Percentiles rank a stretch among this genome's conserved stretches.
Evolutionary conservation across 1,140 invertebrate species (phyloP).

Genomic region (Monochamus saltuarius): DNA sequence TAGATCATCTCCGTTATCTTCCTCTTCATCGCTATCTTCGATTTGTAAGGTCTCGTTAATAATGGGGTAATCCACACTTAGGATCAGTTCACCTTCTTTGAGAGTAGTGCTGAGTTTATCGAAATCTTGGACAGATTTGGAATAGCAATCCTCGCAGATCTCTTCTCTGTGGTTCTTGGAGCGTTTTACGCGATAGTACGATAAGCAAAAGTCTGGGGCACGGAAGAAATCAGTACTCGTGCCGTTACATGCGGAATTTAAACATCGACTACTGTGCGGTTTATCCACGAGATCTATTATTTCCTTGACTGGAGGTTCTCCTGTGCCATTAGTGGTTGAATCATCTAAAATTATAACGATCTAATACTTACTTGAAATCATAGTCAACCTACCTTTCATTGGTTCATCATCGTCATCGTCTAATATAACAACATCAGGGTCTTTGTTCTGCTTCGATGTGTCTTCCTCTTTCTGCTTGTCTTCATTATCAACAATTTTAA

Average conservation of each 20-base stretch:
- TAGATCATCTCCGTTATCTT: conserved; percentile 45
- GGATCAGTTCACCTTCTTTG: conserved; percentile 49
- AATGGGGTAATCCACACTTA: conserved; percentile 54
- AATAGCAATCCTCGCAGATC: conserved; percentile 56
- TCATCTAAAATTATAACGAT: too few relatives aligned
- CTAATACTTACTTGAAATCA: not conserved
- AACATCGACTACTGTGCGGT: conserved; percentile 52
- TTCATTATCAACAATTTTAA: not conserved
- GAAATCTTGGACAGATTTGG: conserved; percentile 45
- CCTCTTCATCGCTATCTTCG: conserved; percentile 58
- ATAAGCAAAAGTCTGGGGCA: conserved; percentile 56
- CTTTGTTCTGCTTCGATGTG: not conserved
- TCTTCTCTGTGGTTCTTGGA: conserved; percentile 53
- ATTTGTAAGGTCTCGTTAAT: conserved; percentile 58
- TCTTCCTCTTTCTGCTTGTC: not conserved
- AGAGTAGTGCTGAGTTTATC: conserved; percentile 49
- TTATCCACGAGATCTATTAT: conserved; percentile 44
- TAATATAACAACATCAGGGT: conserved; percentile 22
- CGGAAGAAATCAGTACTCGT: conserved; percentile 47
- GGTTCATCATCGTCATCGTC: conserved; percentile 29
- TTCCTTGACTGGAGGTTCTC: conserved; percentile 26
- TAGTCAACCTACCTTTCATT: not conserved
- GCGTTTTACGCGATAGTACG: conserved; percentile 55
- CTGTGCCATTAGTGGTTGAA: not conserved
- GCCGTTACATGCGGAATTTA: conserved; percentile 59